Base-by-base conservation (phyloP, 2,113 vertebrate genomes). In the Megaleporinus macrocephalus region DNA sequence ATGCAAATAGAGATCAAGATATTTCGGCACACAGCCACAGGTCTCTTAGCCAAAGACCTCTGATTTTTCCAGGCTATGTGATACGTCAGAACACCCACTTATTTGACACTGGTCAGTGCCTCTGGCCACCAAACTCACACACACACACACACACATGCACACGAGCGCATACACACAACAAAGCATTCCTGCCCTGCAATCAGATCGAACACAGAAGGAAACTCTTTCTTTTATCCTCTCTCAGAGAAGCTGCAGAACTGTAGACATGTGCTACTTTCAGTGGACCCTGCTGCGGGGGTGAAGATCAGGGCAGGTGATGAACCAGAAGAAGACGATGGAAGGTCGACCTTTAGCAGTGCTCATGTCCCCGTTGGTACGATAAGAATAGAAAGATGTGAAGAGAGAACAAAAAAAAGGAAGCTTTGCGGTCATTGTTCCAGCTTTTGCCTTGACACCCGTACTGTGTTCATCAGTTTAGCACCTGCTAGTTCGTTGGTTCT, bases 111-210 rank as follows among this genome's bases (percentile, higher is more conserved):
- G 27, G 65, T 33, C 65, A 33, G 65, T 1, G 16, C 36, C 22
- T 44, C 20, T n/a, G 22, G 20, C 66, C 12, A 41, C 36, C 36
- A 44, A 13, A 41, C 44, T 12, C 41, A 44, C 65, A 68, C 9
- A 36, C 18, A 59, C 53, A 79, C 29, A 70, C 18, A 59, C 53
- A 79, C 29, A 70, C n/a, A n/a, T n/a, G n/a, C n/a, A n/a, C n/a
- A n/a, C n/a, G n/a, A n/a, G n/a, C n/a, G n/a, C n/a, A n/a, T n/a
- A n/a, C 18, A 59, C 53, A 79, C 29, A 70, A 13, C n/a, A 70
- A 59, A 70, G n/a, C 30, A 57, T 70, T 59, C 16, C 51, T 44
- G 51, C 33, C 29, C 33, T 16, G 26, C 26, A 66, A 27, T 33
- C n/a, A 6, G 24, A 47, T 10, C 29, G 41, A 66, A 29, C 22